Evolutionary conservation across 64 coral and sea anemone genomes (phyloP).

Genomic region (Stichodactyla helianthus): DNA sequence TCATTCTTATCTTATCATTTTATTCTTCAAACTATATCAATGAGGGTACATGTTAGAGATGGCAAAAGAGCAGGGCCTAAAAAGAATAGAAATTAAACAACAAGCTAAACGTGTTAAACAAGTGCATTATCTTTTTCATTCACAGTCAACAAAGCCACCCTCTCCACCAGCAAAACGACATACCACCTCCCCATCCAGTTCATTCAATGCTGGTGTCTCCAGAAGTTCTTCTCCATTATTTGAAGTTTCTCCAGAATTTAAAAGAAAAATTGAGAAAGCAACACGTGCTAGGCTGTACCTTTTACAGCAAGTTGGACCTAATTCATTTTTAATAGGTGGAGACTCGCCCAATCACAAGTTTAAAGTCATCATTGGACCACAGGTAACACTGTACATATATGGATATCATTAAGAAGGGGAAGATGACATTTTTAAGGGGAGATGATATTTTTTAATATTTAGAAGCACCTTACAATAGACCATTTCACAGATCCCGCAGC

Average conservation of each 20-base stretch:
- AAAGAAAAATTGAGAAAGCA: conserved; percentile 88
- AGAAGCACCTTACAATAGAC: too few species aligned
- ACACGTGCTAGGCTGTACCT: conserved; percentile 83
- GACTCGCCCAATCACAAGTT: conserved; percentile 96
- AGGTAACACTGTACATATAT: conserved; percentile 44
- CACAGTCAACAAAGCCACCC: conserved; percentile 42
- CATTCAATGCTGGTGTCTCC: conserved; percentile 42
- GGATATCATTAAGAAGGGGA: neutral
- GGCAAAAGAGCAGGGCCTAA: too few species aligned
- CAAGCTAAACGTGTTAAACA: neutral
- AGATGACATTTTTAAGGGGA: neutral
- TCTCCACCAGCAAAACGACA: conserved; percentile 69
- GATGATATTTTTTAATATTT: too few species aligned
- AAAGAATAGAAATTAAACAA: too few species aligned
- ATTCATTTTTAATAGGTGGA: conserved; percentile 95
- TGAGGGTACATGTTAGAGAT: too few species aligned
- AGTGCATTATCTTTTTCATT: neutral
- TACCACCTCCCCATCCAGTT: conserved; percentile 63
- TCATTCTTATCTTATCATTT: too few species aligned
- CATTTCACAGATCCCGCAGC: too few species aligned
- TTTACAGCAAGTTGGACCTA: conserved; percentile 90
- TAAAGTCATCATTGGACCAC: conserved; percentile 94
- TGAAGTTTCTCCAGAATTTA: conserved; percentile 73
- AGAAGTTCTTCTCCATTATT: conserved; percentile 67
- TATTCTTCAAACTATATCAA: too few species aligned